phyloP scores from a whole-genome alignment of 2,113 vertebrate species.

The Channa argus region DNA sequence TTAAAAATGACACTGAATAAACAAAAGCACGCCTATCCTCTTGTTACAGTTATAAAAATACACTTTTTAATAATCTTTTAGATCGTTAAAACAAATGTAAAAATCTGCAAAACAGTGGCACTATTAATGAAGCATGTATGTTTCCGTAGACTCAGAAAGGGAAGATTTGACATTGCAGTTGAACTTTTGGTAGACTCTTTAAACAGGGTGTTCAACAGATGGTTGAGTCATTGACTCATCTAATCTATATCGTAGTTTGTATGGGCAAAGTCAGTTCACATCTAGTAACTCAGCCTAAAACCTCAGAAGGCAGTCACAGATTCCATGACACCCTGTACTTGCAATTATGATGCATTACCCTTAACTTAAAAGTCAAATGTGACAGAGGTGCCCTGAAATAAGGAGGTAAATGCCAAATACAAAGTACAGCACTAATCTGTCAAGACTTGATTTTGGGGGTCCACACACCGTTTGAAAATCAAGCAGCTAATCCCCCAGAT shows the following conservation, averaged over 20 bases:
- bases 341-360: conserved; percentile 35
- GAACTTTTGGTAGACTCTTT: background rate
- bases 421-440: conserved; percentile 20
- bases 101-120: background rate
- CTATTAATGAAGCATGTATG: background rate
- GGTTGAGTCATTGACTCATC: background rate
- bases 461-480: conserved; percentile 51
- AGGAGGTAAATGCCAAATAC: conserved; percentile 49
- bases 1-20: too few species aligned
- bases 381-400: conserved; percentile 22
- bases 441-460: conserved; percentile 19
- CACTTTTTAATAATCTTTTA: background rate
- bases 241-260: conserved; percentile 18
- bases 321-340: background rate
- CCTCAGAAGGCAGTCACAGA: conserved; percentile 19
- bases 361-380: conserved; percentile 56
- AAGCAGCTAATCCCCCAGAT: conserved; percentile 67
- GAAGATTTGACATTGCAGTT: background rate
- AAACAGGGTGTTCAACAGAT: background rate
- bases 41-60: background rate
- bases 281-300: background rate
- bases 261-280: conserved; percentile 24
- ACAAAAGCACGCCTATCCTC: background rate
- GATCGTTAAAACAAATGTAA: background rate
- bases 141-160: background rate